phyloP scores from a whole-genome alignment of 1,140 invertebrate genomes.

The Vanessa atalanta region DNA sequence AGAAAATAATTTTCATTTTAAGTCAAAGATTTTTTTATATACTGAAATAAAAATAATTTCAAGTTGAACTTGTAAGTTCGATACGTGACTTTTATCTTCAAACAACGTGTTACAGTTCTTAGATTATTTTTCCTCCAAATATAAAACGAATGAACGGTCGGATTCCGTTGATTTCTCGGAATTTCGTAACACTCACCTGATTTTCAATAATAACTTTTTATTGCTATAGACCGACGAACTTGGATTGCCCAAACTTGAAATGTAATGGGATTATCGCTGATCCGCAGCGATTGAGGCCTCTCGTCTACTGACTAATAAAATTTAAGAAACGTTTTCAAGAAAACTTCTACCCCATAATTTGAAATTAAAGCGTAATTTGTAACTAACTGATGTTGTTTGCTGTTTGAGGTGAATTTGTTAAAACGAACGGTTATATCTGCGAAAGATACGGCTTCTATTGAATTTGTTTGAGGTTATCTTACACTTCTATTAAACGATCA shows the following conservation, averaged over 20 bases:
- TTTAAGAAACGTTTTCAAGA: conserved; percentile 14
- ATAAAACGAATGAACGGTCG: background rate
- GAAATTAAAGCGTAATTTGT: conserved; percentile 16
- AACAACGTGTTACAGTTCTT: background rate
- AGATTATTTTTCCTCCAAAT: background rate
- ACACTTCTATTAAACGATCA: no score
- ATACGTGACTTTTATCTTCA: background rate
- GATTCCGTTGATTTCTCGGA: background rate
- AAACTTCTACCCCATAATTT: conserved; percentile 22
- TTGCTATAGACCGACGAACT: conserved; percentile 20
- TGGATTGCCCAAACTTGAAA: conserved; percentile 26
- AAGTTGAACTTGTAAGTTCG: no score
- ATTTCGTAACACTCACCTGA: conserved; percentile 17
- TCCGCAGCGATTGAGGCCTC: conserved; percentile 32
- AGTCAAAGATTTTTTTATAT: no score
- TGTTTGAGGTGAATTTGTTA: background rate
- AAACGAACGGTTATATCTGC: background rate
- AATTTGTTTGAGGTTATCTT: no score
- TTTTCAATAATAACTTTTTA: conserved; percentile 31
- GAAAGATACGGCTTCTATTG: no score
- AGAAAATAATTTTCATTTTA: no score
- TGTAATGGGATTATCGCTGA: conserved; percentile 32
- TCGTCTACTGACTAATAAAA: conserved; percentile 22
- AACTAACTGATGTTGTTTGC: background rate
- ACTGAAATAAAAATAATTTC: no score